phyloP scores from a whole-genome alignment of 2,888 invertebrate species.

The Drosophila aldrichi region DNA sequence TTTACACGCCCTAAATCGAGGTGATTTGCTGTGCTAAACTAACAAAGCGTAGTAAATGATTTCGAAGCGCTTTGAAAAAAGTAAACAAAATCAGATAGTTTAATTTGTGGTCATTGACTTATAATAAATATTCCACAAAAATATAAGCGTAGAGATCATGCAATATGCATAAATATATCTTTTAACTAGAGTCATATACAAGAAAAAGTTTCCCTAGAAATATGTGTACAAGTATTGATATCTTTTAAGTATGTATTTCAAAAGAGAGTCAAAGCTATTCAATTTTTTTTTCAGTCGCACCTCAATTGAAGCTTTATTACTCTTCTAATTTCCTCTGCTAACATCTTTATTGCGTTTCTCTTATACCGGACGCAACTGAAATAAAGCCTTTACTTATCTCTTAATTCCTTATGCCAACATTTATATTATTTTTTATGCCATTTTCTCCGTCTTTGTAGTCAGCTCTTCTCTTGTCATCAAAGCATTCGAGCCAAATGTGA shows the following conservation, averaged over 20 bases:
- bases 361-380: neutral
- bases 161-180: no score
- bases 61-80: neutral
- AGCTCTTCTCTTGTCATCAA: neutral
- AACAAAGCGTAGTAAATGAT: neutral
- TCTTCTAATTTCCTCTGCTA: neutral
- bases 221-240: neutral
- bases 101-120: neutral
- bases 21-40: neutral
- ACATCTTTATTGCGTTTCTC: neutral
- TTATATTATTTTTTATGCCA: neutral
- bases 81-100: neutral
- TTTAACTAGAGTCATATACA: neutral
- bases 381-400: neutral
- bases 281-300: neutral
- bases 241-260: no score
- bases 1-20: neutral
- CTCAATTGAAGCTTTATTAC: neutral
- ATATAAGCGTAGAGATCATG: neutral
- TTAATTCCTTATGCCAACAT: neutral
- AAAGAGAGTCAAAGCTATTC: no score
- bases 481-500: neutral
- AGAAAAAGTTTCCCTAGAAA: neutral
- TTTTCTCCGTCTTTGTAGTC: neutral
- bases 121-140: neutral